Evolutionary conservation across 1,140 invertebrate genomes (phyloP).

Genomic region (Tetraneura akinire): DNA sequence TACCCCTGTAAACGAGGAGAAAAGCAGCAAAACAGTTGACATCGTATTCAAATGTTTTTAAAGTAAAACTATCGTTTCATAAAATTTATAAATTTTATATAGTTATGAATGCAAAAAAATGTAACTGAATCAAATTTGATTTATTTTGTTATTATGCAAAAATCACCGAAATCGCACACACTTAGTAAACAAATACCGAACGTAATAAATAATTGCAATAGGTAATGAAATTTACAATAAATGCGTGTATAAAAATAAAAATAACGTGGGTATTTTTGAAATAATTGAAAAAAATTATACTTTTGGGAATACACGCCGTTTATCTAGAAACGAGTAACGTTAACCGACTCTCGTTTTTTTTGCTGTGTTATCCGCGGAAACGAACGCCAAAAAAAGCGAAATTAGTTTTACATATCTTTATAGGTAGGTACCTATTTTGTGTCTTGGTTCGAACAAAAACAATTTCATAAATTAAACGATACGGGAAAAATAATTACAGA

Average conservation of each 20-base stretch:
- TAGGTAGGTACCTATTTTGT: too few species aligned
- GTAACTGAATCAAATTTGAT: constrained; percentile 8
- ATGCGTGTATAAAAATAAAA: neutral
- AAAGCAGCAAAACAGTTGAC: constrained; percentile 27
- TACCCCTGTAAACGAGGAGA: neutral
- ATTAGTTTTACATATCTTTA: too few species aligned
- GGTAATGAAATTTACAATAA: constrained; percentile 7
- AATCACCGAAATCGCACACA: neutral
- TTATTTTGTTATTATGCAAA: constrained; percentile 1
- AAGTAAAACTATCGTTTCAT: neutral
- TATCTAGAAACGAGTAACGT: too few species aligned
- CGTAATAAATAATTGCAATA: too few species aligned
- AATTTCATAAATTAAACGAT: too few species aligned
- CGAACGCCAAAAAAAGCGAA: too few species aligned
- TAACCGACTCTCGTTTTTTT: too few species aligned
- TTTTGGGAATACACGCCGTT: too few species aligned
- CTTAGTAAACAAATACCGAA: constrained; percentile 1
- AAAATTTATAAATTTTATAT: constrained; percentile 12
- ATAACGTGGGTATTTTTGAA: neutral
- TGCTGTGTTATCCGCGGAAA: too few species aligned
- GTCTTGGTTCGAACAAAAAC: too few species aligned
- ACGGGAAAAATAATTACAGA: too few species aligned
- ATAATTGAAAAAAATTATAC: neutral
- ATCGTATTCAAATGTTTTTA: constrained; percentile 15
- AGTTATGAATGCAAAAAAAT: constrained; percentile 5